phyloP scores from a whole-genome alignment of 2,113 vertebrate species.

The Xiphophorus couchianus region DNA sequence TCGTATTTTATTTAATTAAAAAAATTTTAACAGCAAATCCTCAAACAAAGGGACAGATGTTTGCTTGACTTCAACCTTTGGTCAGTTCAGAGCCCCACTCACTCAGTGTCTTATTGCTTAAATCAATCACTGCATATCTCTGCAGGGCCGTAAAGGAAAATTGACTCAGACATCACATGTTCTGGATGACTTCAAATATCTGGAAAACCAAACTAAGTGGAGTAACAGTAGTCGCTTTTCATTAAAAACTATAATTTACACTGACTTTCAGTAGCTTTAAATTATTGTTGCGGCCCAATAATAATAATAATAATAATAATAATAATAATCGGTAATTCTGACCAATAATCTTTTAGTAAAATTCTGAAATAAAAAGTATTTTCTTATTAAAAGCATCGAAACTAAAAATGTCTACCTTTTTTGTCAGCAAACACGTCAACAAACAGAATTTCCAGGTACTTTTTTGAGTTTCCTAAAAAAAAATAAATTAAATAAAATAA shows the following conservation, averaged over 20 bases:
- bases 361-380: neutral
- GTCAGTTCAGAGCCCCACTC: neutral
- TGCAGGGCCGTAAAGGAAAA: neutral
- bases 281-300: neutral
- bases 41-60: neutral
- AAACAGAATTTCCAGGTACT: no score
- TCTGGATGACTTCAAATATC: neutral
- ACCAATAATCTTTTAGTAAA: neutral
- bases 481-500: no score
- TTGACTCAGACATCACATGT: neutral
- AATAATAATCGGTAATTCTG: neutral
- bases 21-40: neutral
- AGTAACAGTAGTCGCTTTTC: neutral
- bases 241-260: neutral
- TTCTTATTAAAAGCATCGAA: neutral
- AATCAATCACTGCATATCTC: neutral
- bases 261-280: neutral
- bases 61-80: neutral
- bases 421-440: no score
- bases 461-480: no score
- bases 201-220: neutral
- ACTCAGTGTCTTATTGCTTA: neutral
- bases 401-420: no score
- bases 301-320: no score
- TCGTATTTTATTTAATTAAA: neutral